A percentile compares a stretch with the other conserved stretches of the same genome.
phyloP scores from a whole-genome alignment of 2,888 invertebrate genomes.

The Cactoblastis cactorum region DNA sequence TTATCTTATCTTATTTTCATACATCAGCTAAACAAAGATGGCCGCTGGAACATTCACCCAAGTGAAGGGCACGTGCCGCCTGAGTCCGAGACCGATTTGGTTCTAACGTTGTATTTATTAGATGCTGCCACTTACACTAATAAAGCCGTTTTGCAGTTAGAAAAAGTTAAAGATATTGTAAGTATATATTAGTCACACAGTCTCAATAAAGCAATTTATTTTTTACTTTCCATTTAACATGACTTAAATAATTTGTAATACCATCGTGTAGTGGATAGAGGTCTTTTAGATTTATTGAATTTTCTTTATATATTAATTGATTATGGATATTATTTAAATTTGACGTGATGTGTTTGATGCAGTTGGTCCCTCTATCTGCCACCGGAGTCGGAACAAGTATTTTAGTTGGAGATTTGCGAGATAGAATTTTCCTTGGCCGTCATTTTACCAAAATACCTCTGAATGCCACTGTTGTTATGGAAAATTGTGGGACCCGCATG shows the following conservation, averaged over 20 bases:
- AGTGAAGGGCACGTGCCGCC: conserved; percentile 54
- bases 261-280: no score
- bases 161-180: conserved; percentile 69
- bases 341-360: no score
- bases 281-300: no score
- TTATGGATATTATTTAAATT: background rate
- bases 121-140: conserved; percentile 64
- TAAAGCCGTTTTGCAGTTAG: conserved; percentile 62
- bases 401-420: conserved; percentile 78
- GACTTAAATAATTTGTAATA: no score
- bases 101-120: conserved; percentile 49
- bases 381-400: conserved; percentile 84
- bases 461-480: conserved; percentile 60
- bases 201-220: no score
- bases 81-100: conserved; percentile 56
- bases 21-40: conserved; percentile 58
- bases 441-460: conserved; percentile 80
- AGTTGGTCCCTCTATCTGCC: conserved; percentile 73
- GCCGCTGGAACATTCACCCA: conserved; percentile 58
- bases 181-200: conserved; percentile 36
- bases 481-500: conserved; percentile 75
- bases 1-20: background rate
- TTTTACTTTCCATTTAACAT: no score
- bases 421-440: conserved; percentile 80
- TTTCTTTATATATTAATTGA: background rate